phyloP scores from a whole-genome alignment of 2,888 invertebrate species.

The Himalopsyche tibetana region DNA sequence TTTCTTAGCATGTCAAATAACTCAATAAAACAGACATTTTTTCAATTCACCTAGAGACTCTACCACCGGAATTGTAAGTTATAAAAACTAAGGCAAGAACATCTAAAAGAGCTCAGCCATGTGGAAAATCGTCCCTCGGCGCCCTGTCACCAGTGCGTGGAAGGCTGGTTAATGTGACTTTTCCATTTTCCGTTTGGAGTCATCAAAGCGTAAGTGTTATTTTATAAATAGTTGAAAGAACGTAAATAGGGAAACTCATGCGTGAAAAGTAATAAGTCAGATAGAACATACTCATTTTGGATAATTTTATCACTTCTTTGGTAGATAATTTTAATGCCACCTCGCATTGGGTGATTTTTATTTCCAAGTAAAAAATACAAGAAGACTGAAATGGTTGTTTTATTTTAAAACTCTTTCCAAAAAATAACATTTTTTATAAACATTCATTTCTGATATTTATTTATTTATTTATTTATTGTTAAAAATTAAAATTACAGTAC shows the following conservation, averaged over 20 bases:
- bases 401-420: too few species aligned
- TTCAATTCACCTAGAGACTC: slow-evolving; percentile 48
- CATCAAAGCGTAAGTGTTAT: slow-evolving; percentile 40
- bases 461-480: too few species aligned
- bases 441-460: too few species aligned
- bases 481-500: too few species aligned
- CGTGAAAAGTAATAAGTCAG: background rate
- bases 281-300: background rate
- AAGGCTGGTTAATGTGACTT: slow-evolving; percentile 40
- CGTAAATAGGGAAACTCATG: slow-evolving; percentile 33
- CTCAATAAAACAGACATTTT: slow-evolving; percentile 46
- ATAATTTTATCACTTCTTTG: too few species aligned
- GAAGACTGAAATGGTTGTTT: too few species aligned
- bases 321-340: too few species aligned
- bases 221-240: slow-evolving; percentile 31
- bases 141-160: slow-evolving; percentile 36
- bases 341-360: too few species aligned
- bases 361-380: too few species aligned
- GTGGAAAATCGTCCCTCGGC: slow-evolving; percentile 57
- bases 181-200: slow-evolving; percentile 39
- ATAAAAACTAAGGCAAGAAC: slow-evolving; percentile 56
- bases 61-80: slow-evolving; percentile 50
- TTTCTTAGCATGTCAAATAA: slow-evolving; percentile 23
- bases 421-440: too few species aligned
- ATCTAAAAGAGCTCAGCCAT: slow-evolving; percentile 54